Evolutionary conservation across 2,888 invertebrate genomes (phyloP), one percentile per base, ranked within the genome.

Genomic region (Ophion obscuratus): DNA sequence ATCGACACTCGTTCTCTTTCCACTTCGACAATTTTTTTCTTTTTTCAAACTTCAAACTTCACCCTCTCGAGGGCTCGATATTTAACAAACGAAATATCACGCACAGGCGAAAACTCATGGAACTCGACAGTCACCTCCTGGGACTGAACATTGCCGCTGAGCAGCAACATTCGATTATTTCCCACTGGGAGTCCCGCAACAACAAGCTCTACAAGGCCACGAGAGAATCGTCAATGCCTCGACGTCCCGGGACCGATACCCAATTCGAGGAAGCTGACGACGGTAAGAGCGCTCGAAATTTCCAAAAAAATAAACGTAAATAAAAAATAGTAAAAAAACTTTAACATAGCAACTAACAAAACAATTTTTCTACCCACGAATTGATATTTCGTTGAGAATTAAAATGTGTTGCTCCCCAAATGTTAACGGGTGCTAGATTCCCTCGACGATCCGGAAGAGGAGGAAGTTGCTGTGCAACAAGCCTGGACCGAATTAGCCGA

Each of bases 61-160:
- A 40, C n/a, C 20, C 9, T 67, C 20, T n/a, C 62, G 24, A 27
- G 27, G 4, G 7, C 4, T 14, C 17, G 61, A 57, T 75, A 74
- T 61, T 84, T 83, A 4, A 47, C 27, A 67, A 31, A 77, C 77
- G 27, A 71, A 20, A 44, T 73, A 68, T 61, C 24, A 27, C 84
- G 73, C 40, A 62, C 88, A 95, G 95, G 89, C 95, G 97, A 53
- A 96, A 97, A 77, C 95, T 99, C 40, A 97, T 99, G 96, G 98
- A 99, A 93, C 95, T 99, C 14, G 99, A 99, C 94, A 98, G 98
- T 89, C 97, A 98, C 91, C 95, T 98, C 76, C 94, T 98, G 88
- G 98, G 98, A 2, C 95, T 98, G 68, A 98, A 97, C 57, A 95
- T 98, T 91, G 98, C 99, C 90, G 97, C 98, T 0, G 98, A 98